Evolutionary conservation across 2,888 invertebrate species (phyloP).

Genomic region (Acleris cristana): DNA sequence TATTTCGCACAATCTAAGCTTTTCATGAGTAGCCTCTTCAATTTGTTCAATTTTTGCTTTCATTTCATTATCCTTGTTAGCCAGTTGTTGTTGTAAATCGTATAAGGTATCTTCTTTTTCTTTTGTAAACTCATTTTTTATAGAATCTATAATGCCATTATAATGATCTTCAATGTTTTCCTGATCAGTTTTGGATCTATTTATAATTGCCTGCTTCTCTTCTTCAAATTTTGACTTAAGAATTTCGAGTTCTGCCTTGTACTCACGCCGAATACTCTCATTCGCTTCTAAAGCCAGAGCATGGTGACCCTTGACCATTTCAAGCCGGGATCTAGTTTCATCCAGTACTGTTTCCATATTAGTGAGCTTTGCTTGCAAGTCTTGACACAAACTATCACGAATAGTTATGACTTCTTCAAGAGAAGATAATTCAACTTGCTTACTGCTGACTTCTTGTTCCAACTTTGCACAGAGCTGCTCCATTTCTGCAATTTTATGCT

Average conservation of each 20-base stretch:
- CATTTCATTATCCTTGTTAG: slow-evolving; percentile 69
- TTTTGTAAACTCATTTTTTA: slow-evolving; percentile 64
- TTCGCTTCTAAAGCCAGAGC: slow-evolving; percentile 78
- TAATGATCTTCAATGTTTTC: slow-evolving; percentile 68
- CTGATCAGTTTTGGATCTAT: slow-evolving; percentile 67
- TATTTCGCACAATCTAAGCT: slow-evolving; percentile 75
- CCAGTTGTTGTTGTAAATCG: slow-evolving; percentile 64
- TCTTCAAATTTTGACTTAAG: slow-evolving; percentile 75
- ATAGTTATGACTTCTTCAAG: slow-evolving; percentile 75
- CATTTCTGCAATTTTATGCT: slow-evolving; percentile 58
- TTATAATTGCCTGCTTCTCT: slow-evolving; percentile 69
- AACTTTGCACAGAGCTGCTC: slow-evolving; percentile 67
- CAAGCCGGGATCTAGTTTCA: slow-evolving; percentile 73
- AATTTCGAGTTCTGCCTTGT: slow-evolving; percentile 74
- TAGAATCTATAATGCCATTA: slow-evolving; percentile 59
- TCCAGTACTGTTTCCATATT: slow-evolving; percentile 64
- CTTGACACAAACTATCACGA: slow-evolving; percentile 74
- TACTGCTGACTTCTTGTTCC: slow-evolving; percentile 69
- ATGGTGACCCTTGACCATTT: slow-evolving; percentile 81
- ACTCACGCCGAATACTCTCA: slow-evolving; percentile 78
- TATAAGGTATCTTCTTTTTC: slow-evolving; percentile 68
- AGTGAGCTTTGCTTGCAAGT: slow-evolving; percentile 73
- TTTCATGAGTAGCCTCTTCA: slow-evolving; percentile 73
- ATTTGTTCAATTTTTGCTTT: slow-evolving; percentile 77
- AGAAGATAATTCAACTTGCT: slow-evolving; percentile 71